Evolutionary conservation across 2,113 vertebrate genomes (phyloP).

Genomic region (Ptychochromis oligacanthus): DNA sequence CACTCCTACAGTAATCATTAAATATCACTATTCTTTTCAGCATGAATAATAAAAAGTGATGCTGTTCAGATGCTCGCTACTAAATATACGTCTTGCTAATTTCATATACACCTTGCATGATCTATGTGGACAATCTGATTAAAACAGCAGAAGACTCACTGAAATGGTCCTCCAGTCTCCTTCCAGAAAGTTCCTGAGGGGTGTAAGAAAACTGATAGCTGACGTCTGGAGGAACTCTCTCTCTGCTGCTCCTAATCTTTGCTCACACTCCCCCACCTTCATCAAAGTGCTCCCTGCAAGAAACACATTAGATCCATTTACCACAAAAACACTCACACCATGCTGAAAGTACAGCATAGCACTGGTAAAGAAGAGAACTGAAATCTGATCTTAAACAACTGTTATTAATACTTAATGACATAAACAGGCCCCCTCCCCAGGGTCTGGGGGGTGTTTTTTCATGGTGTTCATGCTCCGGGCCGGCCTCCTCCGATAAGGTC

Average conservation of each 20-base stretch:
- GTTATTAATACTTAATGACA: background rate
- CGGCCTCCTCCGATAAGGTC: no score
- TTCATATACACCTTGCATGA: background rate
- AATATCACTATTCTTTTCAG: no score
- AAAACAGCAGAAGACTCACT: constrained; percentile 77
- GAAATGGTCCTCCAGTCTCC: constrained; percentile 96
- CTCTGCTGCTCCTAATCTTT: constrained; percentile 86
- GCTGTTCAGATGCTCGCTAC: no score
- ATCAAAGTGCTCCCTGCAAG: constrained; percentile 83
- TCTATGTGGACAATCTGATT: background rate
- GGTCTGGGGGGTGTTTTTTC: no score
- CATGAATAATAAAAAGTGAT: no score
- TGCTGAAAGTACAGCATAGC: background rate
- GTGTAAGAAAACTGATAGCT: constrained; percentile 90
- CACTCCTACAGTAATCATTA: no score
- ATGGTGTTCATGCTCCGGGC: no score
- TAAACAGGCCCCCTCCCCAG: no score
- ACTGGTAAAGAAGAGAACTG: background rate
- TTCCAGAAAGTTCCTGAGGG: constrained; percentile 95
- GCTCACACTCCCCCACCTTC: constrained; percentile 90
- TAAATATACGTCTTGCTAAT: no score
- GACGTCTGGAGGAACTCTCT: constrained; percentile 90
- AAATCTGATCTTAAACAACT: background rate
- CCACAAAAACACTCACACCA: background rate
- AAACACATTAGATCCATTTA: background rate